A percentile compares a stretch with the other conserved stretches of the same genome.
These are phyloP conservation scores for Chrysogorgia sp. DNA, from an alignment of 92 coral and sea anemone genomes.

Conservation along the genomic window DNA sequence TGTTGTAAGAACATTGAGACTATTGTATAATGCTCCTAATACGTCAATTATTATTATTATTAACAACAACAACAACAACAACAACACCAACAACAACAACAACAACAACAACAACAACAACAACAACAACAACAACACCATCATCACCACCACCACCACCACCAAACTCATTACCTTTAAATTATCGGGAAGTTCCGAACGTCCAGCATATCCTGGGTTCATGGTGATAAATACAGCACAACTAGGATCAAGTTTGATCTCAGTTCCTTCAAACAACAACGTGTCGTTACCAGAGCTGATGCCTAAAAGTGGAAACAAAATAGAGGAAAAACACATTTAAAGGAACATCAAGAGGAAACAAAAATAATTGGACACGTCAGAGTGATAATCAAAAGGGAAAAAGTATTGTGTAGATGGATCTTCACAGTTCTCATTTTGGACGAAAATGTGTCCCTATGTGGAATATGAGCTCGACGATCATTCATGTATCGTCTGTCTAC, in stretches of 20 bases:
- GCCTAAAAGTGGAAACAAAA: conserved; percentile 63
- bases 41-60: background rate
- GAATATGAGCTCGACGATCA: too few species aligned
- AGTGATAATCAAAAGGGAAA: too few species aligned
- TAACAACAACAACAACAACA: background rate
- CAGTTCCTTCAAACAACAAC: conserved; percentile 96
- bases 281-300: conserved; percentile 95
- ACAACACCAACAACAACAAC: background rate
- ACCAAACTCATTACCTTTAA: conserved; percentile 68
- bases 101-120: background rate
- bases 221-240: conserved; percentile 94
- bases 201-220: conserved; percentile 99
- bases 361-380: too few species aligned
- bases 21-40: too few species aligned
- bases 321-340: background rate
- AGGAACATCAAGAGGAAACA: background rate
- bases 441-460: too few species aligned
- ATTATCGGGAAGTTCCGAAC: conserved; percentile 96
- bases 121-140: background rate
- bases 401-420: too few species aligned
- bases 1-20: too few species aligned
- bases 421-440: too few species aligned
- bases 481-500: too few species aligned
- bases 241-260: conserved; percentile 83
- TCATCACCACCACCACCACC: background rate